Evolutionary conservation across 2,797 vertebrate genomes (phyloP).

Genomic region (Jordanella pulchra): DNA sequence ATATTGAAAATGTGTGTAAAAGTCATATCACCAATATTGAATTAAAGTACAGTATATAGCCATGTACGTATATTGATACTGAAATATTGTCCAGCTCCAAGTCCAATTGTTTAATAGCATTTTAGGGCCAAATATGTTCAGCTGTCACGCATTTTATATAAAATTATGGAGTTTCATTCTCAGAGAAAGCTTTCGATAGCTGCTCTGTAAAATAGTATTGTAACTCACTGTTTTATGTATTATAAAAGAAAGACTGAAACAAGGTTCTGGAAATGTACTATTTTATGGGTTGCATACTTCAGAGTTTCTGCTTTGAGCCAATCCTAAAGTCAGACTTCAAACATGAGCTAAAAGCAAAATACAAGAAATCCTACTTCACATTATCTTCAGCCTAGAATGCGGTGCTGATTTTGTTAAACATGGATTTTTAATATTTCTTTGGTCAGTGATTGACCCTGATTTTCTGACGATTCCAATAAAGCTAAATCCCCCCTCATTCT

Average conservation of each 20-base stretch:
- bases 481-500: conserved; percentile 62
- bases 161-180: not conserved
- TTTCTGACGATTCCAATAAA: conserved; percentile 60
- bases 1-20: too few relatives aligned
- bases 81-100: too few relatives aligned
- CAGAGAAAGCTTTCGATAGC: not conserved
- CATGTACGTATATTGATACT: too few relatives aligned
- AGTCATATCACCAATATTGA: too few relatives aligned
- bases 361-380: not conserved
- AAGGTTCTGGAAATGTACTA: not conserved
- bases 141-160: too few relatives aligned
- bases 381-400: not conserved
- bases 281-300: not conserved
- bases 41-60: too few relatives aligned
- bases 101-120: not conserved
- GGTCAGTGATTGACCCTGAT: conserved; percentile 36
- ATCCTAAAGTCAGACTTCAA: not conserved
- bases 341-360: not conserved
- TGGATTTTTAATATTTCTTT: not conserved
- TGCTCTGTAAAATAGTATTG: not conserved
- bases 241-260: not conserved
- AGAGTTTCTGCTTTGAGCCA: not conserved
- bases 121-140: not conserved
- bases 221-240: not conserved
- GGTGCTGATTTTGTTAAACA: not conserved